Evolutionary conservation across 2,888 invertebrate genomes (phyloP).

Genomic region (Stenchaetothrips biformis): DNA sequence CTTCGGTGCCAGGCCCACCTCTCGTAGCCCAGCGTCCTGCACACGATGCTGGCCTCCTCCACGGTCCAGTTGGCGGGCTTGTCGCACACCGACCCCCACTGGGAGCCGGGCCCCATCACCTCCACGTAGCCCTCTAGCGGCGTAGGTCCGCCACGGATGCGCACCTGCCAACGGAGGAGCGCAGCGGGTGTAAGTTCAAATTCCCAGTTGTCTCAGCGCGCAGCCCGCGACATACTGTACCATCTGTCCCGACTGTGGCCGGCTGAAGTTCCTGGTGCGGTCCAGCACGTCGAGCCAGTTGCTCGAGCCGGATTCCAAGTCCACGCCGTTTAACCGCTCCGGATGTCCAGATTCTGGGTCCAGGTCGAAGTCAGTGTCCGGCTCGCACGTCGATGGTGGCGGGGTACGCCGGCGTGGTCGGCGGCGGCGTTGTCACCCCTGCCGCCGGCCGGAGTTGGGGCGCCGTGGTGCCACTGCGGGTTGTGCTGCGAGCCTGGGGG

Average conservation of each 20-base stretch:
- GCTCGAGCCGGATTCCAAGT: constrained; percentile 9
- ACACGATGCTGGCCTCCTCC: constrained; percentile 51
- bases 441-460: background rate
- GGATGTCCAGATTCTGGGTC: background rate
- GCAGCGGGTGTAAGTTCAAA: constrained; percentile 6
- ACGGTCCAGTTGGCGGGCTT: constrained; percentile 48
- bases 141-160: constrained; percentile 47
- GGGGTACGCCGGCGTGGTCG: background rate
- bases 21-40: constrained; percentile 49
- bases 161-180: constrained; percentile 39
- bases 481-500: background rate
- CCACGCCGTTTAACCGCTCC: background rate
- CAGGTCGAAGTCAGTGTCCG: background rate
- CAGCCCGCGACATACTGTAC: background rate
- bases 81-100: constrained; percentile 53
- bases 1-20: constrained; percentile 42
- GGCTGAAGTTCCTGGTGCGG: constrained; percentile 24
- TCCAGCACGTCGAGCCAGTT: background rate
- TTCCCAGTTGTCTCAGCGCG: background rate
- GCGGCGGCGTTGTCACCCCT: background rate
- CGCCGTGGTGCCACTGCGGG: background rate
- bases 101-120: constrained; percentile 43
- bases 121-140: constrained; percentile 49
- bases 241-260: constrained; percentile 20
- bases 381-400: background rate